phyloP scores from a whole-genome alignment of 1,140 invertebrate genomes.

The Lithobius niger region DNA sequence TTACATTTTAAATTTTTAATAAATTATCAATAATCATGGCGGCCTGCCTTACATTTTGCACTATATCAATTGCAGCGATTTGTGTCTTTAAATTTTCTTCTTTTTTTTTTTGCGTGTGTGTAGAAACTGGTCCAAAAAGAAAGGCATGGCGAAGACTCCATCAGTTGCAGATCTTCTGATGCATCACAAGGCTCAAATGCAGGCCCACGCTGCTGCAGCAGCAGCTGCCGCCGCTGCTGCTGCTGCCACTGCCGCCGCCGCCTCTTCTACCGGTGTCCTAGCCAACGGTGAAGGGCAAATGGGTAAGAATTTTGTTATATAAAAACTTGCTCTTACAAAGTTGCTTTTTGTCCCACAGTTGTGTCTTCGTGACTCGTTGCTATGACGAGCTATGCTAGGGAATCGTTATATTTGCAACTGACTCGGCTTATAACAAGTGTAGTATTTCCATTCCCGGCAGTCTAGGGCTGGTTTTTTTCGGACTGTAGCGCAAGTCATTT shows the following conservation, averaged over 20 bases:
- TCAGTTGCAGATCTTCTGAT: constrained; percentile 18
- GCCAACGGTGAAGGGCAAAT: no score
- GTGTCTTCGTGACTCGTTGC: no score
- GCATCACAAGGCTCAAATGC: constrained; percentile 18
- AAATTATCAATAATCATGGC: no score
- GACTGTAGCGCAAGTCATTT: no score
- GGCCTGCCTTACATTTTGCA: no score
- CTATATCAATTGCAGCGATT: not conserved
- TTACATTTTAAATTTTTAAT: no score
- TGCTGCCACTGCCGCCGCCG: constrained; percentile 1
- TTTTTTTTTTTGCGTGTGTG: constrained; percentile 11
- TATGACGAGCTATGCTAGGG: no score
- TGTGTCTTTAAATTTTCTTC: not conserved
- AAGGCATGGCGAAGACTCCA: constrained; percentile 11
- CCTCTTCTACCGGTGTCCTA: not conserved
- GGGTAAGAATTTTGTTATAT: constrained; percentile 11
- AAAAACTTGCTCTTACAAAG: not conserved
- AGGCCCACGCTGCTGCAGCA: constrained; percentile 3
- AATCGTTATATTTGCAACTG: no score
- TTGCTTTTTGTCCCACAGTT: no score
- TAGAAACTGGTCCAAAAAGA: constrained; percentile 19
- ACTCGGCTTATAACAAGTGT: no score
- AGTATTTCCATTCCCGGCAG: no score
- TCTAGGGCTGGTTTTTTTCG: no score
- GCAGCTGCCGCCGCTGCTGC: not conserved